phyloP scores from a whole-genome alignment of 2,113 vertebrate genomes.

The Syngnathus floridae region DNA sequence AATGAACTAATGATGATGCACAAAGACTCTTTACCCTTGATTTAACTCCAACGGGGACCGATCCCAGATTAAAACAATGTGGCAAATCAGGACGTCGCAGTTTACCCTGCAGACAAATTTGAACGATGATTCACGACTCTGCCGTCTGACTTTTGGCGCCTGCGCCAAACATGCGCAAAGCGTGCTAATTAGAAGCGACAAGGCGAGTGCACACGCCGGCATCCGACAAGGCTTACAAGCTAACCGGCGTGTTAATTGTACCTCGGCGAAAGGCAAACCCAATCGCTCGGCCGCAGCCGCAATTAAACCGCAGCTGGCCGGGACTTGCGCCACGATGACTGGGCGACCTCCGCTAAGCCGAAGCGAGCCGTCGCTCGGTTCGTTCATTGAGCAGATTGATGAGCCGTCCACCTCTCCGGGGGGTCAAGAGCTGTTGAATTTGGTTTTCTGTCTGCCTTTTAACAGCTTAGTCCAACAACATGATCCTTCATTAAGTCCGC shows the following conservation, averaged over 20 bases:
- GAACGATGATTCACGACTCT: too few species aligned
- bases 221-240: constrained; percentile 35
- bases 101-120: too few species aligned
- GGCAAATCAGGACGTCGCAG: too few species aligned
- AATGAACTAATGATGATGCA: too few species aligned
- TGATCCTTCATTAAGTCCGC: constrained; percentile 3
- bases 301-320: constrained; percentile 51
- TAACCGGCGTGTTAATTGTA: constrained; percentile 55
- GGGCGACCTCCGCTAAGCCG: neutral
- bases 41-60: too few species aligned
- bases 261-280: constrained; percentile 41
- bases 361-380: constrained; percentile 8
- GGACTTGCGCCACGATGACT: constrained; percentile 14
- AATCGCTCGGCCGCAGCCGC: constrained; percentile 49
- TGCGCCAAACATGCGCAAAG: too few species aligned
- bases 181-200: neutral
- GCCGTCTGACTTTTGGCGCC: too few species aligned
- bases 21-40: too few species aligned
- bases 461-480: neutral
- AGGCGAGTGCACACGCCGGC: neutral
- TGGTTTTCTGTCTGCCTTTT: neutral
- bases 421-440: neutral
- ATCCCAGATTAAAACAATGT: too few species aligned
- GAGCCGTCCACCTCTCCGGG: neutral
- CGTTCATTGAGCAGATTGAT: neutral